Base-by-base conservation (phyloP, 2,113 vertebrate genomes). In the Trinectes maculatus region DNA sequence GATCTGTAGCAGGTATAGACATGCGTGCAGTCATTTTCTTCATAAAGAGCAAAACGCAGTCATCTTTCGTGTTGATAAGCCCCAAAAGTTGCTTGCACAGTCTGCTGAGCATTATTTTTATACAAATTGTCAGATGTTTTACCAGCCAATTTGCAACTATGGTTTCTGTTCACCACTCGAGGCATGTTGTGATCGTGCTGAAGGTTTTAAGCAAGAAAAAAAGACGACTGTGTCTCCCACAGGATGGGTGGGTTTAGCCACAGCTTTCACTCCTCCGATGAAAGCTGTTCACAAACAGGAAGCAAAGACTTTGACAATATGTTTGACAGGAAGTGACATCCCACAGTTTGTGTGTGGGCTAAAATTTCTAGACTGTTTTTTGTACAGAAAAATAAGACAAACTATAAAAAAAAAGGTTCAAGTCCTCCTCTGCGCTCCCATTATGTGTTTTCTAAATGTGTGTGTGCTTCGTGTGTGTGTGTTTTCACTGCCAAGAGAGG, bases 251-350 rank as follows among this genome's bases (percentile, higher is more conserved):
- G 66, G 43, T 68, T 62, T 24, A n/a, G 22, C 39, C 2, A 7
- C 29, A 42, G 56, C 40, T 70, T 68, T 83, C 39, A 39, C 75
- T 77, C 57, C 42, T 66, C 33, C 2, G 51, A 2, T 31, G 26
- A 48, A 73, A 54, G n/a, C 15, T 2, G 33, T 22, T 74, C 22
- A 49, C 60, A 86, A 87, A 87, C 85, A 85, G 84, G 79, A 87
- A 87, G 69, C 7, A 0, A 1, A 53, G 54, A 63, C 34, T 72
- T 74, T 63, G 77, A 69, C 57, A 54, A 26, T 60, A 46, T 33
- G 31, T 64, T 36, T 7, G 26, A 59, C 74, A 72, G 85, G 82
- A 90, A 80, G 65, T 68, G 60, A 12, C 55, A 54, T 74, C 51
- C 47, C 12, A 52, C 39, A 33, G 1, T 49, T 53, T 44, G 33